Conservation (phyloP, 2,113 vertebrate species). For the Grus americana region DNA sequence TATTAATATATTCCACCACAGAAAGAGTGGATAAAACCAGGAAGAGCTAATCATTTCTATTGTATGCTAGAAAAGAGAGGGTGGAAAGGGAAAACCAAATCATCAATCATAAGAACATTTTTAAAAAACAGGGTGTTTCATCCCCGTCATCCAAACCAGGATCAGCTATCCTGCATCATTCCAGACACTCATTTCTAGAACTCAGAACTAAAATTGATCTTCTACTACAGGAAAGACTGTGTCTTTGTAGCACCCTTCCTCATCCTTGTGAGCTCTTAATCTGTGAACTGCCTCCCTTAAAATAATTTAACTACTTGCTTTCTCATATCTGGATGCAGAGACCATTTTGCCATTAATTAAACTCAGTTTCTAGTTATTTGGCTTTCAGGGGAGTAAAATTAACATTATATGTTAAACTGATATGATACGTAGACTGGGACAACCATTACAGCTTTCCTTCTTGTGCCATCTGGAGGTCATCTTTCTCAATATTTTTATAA, state of each 20-base stretch:
- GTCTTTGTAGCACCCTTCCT: neutral
- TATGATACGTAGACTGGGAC: neutral
- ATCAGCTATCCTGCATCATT: neutral
- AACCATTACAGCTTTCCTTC: neutral
- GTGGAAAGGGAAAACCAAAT: neutral
- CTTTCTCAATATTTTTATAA: neutral
- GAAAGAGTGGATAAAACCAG: neutral
- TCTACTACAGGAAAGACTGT: accelerated
- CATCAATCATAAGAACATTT: neutral
- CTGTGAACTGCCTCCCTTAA: neutral
- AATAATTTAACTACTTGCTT: neutral
- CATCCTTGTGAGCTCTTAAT: neutral
- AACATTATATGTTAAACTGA: neutral
- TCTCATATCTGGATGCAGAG: neutral
- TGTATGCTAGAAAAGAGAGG: neutral
- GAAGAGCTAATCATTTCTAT: neutral
- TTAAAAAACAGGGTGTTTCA: neutral
- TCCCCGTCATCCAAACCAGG: neutral
- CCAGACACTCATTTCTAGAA: neutral
- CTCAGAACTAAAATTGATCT: neutral
- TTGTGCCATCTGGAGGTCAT: neutral
- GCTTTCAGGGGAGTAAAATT: neutral
- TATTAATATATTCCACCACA: neutral
- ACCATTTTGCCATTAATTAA: neutral
- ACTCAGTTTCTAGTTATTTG: neutral